Percentiles rank a stretch among this genome's conserved stretches.
Evolutionary conservation across 2,888 invertebrate species (phyloP).

Genomic region (Sclerodermus sp.): DNA sequence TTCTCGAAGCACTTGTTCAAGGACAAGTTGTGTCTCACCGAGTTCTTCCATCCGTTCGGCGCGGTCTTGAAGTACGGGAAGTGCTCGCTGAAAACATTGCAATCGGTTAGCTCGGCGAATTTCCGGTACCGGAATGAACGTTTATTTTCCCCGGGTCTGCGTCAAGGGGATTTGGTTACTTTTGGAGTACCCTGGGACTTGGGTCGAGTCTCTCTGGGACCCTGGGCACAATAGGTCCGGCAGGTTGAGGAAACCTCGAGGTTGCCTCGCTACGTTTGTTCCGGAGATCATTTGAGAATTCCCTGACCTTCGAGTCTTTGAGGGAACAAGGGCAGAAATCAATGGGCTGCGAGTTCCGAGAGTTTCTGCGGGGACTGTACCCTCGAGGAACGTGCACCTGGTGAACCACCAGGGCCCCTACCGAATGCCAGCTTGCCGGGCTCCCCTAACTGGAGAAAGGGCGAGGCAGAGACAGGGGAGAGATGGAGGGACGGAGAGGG

Average conservation of each 20-base stretch:
- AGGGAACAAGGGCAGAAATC: slow-evolving; percentile 24
- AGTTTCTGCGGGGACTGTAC: slow-evolving; percentile 54
- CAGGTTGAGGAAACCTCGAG: too few relatives aligned
- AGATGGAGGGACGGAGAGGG: too few relatives aligned
- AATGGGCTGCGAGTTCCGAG: slow-evolving; percentile 30
- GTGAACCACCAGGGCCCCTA: slow-evolving; percentile 46
- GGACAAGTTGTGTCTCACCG: slow-evolving; percentile 95
- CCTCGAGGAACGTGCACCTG: slow-evolving; percentile 53
- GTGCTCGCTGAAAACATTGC: slow-evolving; percentile 76
- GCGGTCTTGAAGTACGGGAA: slow-evolving; percentile 99
- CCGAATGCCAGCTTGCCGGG: slow-evolving; percentile 51
- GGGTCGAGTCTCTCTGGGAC: too few relatives aligned
- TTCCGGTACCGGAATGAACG: too few relatives aligned
- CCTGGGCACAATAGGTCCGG: too few relatives aligned
- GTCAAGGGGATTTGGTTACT: too few relatives aligned
- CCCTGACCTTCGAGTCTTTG: too few relatives aligned
- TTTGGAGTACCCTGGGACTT: too few relatives aligned
- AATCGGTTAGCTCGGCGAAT: too few relatives aligned
- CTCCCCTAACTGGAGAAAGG: slow-evolving; percentile 3
- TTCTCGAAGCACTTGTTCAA: slow-evolving; percentile 98
- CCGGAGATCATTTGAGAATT: too few relatives aligned
- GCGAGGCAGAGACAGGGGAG: slow-evolving; percentile 27
- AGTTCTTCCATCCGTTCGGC: slow-evolving; percentile 98
- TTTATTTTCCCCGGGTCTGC: too few relatives aligned
- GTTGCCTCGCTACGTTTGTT: too few relatives aligned